A percentile compares a stretch with the other conserved stretches of the same genome.
Evolutionary conservation across 2,797 vertebrate genomes (phyloP).

Genomic region (Gorsachius magnificus): DNA sequence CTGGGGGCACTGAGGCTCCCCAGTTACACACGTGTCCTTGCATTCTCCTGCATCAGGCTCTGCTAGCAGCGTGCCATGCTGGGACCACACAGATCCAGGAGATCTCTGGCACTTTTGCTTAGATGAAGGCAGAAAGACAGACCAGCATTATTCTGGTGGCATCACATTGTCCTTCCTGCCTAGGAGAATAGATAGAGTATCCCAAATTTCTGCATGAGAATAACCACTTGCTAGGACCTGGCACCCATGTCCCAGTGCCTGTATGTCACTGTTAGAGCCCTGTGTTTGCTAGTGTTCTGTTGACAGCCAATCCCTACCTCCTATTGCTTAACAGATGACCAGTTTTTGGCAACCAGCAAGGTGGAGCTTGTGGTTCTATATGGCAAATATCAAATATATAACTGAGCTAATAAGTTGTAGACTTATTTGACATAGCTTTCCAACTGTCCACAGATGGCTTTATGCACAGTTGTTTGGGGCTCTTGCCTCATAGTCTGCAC

Average conservation of each 20-base stretch:
- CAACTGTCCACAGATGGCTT: background rate
- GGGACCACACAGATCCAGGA: background rate
- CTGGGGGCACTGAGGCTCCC: background rate
- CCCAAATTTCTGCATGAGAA: background rate
- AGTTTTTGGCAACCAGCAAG: background rate
- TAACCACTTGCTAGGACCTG: background rate
- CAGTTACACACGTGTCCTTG: fast-evolving
- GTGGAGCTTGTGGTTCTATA: background rate
- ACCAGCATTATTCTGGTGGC: background rate
- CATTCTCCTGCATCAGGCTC: background rate
- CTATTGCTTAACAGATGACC: background rate
- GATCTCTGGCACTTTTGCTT: background rate
- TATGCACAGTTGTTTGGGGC: background rate
- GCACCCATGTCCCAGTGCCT: background rate
- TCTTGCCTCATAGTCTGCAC: background rate
- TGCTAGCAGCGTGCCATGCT: background rate
- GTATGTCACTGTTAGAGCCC: background rate
- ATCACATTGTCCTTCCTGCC: background rate
- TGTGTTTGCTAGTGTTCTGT: background rate
- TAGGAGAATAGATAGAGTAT: background rate
- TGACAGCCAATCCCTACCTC: background rate
- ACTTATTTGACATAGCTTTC: background rate
- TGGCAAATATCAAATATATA: background rate
- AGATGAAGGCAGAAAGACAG: background rate
- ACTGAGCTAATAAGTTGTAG: background rate